Evolutionary conservation across 2,113 vertebrate species (phyloP).

Genomic region (Mionectes macconnelli): DNA sequence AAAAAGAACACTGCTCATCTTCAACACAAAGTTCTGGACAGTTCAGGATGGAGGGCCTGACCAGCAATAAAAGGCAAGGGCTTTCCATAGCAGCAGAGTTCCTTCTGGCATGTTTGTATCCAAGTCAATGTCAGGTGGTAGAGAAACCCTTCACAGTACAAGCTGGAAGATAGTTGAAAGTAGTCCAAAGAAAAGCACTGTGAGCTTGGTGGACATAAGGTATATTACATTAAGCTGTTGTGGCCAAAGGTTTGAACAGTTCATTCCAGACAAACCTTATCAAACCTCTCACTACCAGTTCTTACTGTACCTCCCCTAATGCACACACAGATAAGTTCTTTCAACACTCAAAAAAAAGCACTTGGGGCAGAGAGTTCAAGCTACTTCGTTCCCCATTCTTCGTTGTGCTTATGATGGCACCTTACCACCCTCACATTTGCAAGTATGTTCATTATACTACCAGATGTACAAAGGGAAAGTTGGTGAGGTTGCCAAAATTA

Average conservation of each 20-base stretch:
- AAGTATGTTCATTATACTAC: background rate
- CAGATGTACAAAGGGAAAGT: background rate
- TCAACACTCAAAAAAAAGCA: background rate
- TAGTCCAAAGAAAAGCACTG: background rate
- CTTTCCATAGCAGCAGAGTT: background rate
- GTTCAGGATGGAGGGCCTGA: background rate
- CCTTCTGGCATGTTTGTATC: background rate
- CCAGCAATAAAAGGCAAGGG: background rate
- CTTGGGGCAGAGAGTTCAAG: background rate
- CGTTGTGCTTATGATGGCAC: background rate
- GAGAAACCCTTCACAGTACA: background rate
- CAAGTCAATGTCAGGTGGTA: background rate
- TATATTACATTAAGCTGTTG: background rate
- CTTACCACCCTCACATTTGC: background rate
- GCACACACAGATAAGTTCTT: slow-evolving; percentile 36
- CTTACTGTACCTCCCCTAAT: background rate
- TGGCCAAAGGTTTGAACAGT: slow-evolving; percentile 2
- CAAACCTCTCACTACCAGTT: background rate
- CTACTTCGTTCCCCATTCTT: background rate
- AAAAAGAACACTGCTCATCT: background rate
- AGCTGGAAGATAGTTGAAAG: background rate
- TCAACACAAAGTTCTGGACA: background rate
- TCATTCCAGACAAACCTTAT: slow-evolving; percentile 13
- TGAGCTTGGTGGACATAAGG: background rate
- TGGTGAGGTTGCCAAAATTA: background rate